Conservation (phyloP, 2,113 vertebrate species). For the Ammodytes marinus region DNA sequence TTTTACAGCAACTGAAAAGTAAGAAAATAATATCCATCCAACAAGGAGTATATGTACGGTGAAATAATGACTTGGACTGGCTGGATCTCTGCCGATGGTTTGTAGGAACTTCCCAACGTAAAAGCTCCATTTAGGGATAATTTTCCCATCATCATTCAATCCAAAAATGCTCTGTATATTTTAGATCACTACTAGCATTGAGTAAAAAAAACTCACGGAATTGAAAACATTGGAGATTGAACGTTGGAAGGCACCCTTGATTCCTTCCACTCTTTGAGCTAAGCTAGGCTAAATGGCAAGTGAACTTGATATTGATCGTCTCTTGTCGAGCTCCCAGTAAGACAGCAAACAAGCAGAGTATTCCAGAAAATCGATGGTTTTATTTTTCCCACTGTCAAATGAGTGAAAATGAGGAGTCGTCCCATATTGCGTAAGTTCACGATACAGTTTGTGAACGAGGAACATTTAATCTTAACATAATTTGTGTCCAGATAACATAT, state of each 20-base stretch:
- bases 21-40: neutral
- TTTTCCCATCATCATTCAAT: neutral
- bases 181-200: neutral
- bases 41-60: neutral
- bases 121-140: neutral
- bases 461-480: neutral
- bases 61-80: neutral
- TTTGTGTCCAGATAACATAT: neutral
- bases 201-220: neutral
- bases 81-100: neutral
- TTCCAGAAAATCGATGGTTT: constrained; percentile 21
- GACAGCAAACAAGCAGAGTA: constrained; percentile 27
- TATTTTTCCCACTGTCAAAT: constrained; percentile 6
- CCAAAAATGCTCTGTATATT: constrained; percentile 5
- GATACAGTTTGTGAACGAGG: neutral
- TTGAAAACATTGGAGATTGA: constrained; percentile 20
- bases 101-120: neutral
- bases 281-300: constrained; percentile 22
- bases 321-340: neutral
- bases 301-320: constrained; percentile 53
- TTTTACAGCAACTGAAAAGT: neutral
- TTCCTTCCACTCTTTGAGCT: constrained; percentile 16
- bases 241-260: neutral
- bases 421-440: neutral
- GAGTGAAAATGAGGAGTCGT: neutral